Base-by-base conservation (phyloP, 2,797 vertebrate species). In the Sebastes cheni region DNA sequence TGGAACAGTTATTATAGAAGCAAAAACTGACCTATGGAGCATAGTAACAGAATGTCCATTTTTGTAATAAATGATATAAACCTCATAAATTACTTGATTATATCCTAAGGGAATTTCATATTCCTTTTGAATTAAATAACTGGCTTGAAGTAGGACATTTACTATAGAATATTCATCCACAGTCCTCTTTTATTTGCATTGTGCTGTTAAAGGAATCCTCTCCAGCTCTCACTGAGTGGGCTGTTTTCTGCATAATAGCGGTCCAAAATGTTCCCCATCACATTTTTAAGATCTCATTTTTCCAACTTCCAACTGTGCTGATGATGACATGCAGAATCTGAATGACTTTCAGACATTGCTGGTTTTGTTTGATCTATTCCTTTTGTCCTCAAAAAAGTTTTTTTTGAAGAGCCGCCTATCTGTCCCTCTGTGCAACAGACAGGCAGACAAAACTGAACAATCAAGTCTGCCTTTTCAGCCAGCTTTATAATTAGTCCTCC, bases 401-500 rank as follows among this genome's bases (percentile, higher is more conserved):
- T 34, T 61, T 83, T 74, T 78, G 39, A 61, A 75, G 52, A 66
- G 52, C 75, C 39, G 66, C 67, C 39, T 71, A 27, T 72, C 61
- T 56, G 39, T 74, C 70, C 61, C 25, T 75, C 59, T 75, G 64
- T 61, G 70, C 23, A 9, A 13, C 61, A 3, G 23, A 25, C 34
- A 67, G 59, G 2, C 61, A 3, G 20, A 22, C 34, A 67, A 27
- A 34, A 11, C 22, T 58, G 73, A 78, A 79, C 34, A 22, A 70
- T 72, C 25, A 12, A 59, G 46, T 58, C 76, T 8, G 71, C 67
- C 66, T 76, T 76, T 84, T 85, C 71, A 27, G 68, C 23, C 75
- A 50, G 71, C 62, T 70, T 82, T 54, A 72, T 80, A 89, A 90
- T 90, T 86, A 88, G 59, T 77, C 72, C 65, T 25, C 67, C 18